Evolutionary conservation across 2,113 vertebrate genomes (phyloP).

Genomic region (Monarcha castaneiventris): DNA sequence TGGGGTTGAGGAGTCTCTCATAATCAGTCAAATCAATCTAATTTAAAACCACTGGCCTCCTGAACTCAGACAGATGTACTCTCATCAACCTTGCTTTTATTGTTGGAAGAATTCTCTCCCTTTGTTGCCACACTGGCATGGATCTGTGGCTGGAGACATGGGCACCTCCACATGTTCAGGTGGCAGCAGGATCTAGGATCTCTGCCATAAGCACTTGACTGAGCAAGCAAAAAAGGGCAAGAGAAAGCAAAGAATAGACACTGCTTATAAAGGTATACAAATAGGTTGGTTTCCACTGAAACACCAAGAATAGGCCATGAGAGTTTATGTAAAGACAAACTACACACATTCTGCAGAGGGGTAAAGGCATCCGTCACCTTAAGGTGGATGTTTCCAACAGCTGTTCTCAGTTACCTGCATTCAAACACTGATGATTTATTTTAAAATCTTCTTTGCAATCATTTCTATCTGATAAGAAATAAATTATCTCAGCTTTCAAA

Average conservation of each 20-base stretch:
- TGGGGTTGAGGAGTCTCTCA: not conserved
- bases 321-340: not conserved
- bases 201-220: not conserved
- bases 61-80: not conserved
- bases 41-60: not conserved
- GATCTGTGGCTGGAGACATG: not conserved
- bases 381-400: not conserved
- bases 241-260: not conserved
- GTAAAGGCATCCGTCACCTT: not conserved
- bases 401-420: not conserved
- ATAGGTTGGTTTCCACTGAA: not conserved
- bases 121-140: not conserved
- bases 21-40: not conserved
- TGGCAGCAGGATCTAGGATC: not conserved
- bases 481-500: not conserved
- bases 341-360: not conserved
- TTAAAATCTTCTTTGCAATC: not conserved
- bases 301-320: not conserved
- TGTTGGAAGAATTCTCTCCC: not conserved
- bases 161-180: not conserved
- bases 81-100: not conserved
- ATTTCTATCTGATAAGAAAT: not conserved
- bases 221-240: not conserved
- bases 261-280: not conserved
- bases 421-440: not conserved